Base-by-base conservation (phyloP, 1,140 invertebrate genomes). In the Drosophila sechellia region DNA sequence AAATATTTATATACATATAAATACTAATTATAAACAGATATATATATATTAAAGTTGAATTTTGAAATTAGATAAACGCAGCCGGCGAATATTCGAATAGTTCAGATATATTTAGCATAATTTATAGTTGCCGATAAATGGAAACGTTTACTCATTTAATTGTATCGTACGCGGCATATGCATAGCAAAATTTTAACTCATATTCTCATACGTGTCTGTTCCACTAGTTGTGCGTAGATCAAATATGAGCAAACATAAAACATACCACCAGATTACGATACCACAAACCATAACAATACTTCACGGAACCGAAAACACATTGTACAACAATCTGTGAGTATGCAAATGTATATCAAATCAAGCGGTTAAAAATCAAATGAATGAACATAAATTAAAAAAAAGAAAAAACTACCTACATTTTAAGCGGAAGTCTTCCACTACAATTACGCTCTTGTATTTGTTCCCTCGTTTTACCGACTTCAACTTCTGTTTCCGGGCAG, bases 361-460 rank as follows among this genome's bases (percentile, higher is more conserved):
- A 50, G 50, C 57, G 42, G 42, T 50, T 59, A 49, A 58, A 64
- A 89, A 79, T 77, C 79, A 86, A 79, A 81, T 37, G 25, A 48
- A 48, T 58, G 15, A 34, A 59, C 22, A 10, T 31, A 49, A 70
- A 35, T 20, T 35, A 39, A 39, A 5, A 34, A 5, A 34, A 34
- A 34, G 0, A 5, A 34, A 69, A 68, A 46, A 57, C 63, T 83
- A 87, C 58, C 73, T 89, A 89, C 68, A 81, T 91, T 89, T 85
- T 91, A 91, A 91, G 89, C 83, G 89, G 89, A 91, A 91, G 89
- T 91, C 89, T 91, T 91, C 89, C 89, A 91, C 89, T 91, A 91
- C 73, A 72, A 85, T 90, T 90, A 90, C 80, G 87, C 78, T 66
- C 79, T 68, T 81, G 31, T 35, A 77, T 50, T 68, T 49, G 57